phyloP scores from a whole-genome alignment of 2,113 vertebrate genomes.

The Catharus fuscescens region DNA sequence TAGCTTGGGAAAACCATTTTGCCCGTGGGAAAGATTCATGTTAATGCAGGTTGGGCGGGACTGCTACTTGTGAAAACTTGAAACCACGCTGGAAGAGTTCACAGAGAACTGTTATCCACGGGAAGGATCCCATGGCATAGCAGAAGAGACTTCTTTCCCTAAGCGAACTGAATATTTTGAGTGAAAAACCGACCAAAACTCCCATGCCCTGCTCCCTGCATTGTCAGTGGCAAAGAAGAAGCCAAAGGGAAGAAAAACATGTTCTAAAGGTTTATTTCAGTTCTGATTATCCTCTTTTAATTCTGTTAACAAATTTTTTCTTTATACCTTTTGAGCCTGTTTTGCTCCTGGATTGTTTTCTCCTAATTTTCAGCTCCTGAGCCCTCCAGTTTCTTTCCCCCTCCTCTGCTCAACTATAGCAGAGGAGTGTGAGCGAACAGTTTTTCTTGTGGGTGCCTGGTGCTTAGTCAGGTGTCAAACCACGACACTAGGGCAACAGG shows the following conservation, averaged over 20 bases:
- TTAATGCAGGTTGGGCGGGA: not conserved
- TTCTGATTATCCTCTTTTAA: not conserved
- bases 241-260: not conserved
- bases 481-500: not conserved
- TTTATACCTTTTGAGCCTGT: not conserved
- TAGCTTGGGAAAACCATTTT: not conserved
- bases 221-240: too few species aligned
- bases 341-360: not conserved
- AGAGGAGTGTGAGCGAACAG: not conserved
- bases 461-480: not conserved
- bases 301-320: not conserved
- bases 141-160: not conserved
- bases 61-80: not conserved
- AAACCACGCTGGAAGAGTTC: not conserved
- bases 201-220: not conserved
- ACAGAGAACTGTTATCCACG: not conserved
- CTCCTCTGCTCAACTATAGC: not conserved
- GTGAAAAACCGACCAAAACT: not conserved
- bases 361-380: not conserved
- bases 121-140: not conserved
- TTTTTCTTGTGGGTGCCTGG: not conserved
- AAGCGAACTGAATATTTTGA: not conserved
- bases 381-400: not conserved
- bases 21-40: rapidly evolving
- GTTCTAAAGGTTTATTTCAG: not conserved